Base-by-base conservation (phyloP, 2,888 invertebrate genomes). In the Acrobasis repandana region DNA sequence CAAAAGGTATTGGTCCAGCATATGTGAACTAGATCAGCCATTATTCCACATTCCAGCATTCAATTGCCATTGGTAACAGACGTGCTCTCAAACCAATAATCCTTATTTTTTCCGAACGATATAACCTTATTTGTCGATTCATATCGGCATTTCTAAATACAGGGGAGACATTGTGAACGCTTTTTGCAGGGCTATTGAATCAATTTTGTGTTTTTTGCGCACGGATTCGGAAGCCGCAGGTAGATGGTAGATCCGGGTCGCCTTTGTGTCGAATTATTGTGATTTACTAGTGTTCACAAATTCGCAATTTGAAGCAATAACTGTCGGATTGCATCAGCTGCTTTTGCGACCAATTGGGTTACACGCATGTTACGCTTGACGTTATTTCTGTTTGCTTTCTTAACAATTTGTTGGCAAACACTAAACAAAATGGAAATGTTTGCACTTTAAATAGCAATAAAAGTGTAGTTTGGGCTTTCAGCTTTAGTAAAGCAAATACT, bases 171-270 rank as follows among this genome's bases (percentile, higher is more conserved):
- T 82, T 80, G 74, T 75, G 75, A 70, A 67, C 80, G 89, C 90
- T 91, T 90, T 90, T 83, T 79, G 77, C 65, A 74, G 75, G 75
- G 77, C 83, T 79, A 83, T 83, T 88, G 88, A 88, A 87, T 89
- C 85, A 87, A 88, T 88, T 89, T 85, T 76, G 71, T 62, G 73
- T 86, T 90, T 91, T 90, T 91, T 90, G 85, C 78, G 79, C 16
- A 18, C 76, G 79, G 79, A 84, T 89, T 91, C 91, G 91, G 91
- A 92, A 92, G 90, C 90, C 89, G 87, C 91, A 91, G 92, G 91
- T 91, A 91, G 86, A 85, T 77, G 77, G 85, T 86, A 90, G 90
- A 91, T 91, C 91, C 92, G 91, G 88, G 86, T 81, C 68, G 72
- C 64, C 78, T 82, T 90, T 90, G 85, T 85, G 76, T 59, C 62